A percentile compares a stretch with the other conserved stretches of the same genome.
Conservation (phyloP, 2,888 invertebrate species). For the Cheilosia vulpina region DNA sequence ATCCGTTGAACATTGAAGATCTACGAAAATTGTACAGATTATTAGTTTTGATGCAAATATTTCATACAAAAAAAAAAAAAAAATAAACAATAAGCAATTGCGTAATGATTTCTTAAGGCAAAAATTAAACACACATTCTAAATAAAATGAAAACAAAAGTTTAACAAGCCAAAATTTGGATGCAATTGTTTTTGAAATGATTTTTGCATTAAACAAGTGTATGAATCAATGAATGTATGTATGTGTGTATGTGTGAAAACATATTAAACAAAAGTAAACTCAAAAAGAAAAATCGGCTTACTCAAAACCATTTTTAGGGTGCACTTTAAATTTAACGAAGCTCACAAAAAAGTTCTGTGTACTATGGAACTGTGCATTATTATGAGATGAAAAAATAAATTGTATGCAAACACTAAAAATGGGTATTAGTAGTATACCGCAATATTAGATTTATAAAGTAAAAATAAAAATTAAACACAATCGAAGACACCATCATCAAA, state of each 20-base stretch:
- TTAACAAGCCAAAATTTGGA: conserved; percentile 49
- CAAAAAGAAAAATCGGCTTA: background rate
- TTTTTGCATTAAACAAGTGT: conserved; percentile 10
- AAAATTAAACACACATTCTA: conserved; percentile 12
- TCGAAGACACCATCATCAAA: conserved; percentile 58
- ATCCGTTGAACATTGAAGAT: conserved; percentile 89
- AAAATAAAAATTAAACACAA: conserved; percentile 39
- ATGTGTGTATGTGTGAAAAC: conserved; percentile 1
- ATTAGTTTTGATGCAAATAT: background rate
- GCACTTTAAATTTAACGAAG: too few relatives aligned
- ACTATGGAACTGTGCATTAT: too few relatives aligned
- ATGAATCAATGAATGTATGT: conserved; percentile 28
- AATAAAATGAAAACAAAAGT: conserved; percentile 27
- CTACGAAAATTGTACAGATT: conserved; percentile 80
- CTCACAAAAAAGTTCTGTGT: too few relatives aligned
- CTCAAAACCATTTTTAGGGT: too few relatives aligned
- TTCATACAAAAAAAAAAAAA: conserved; percentile 3
- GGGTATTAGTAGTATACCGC: background rate
- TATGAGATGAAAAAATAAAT: too few relatives aligned
- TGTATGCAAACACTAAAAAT: background rate
- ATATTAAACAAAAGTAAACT: background rate
- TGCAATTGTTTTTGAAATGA: conserved; percentile 29
- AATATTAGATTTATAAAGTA: background rate
- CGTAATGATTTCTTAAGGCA: background rate
- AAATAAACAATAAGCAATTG: conserved; percentile 16